Base-by-base conservation (phyloP, 1,140 invertebrate genomes). In the Monomorium pharaonis region DNA sequence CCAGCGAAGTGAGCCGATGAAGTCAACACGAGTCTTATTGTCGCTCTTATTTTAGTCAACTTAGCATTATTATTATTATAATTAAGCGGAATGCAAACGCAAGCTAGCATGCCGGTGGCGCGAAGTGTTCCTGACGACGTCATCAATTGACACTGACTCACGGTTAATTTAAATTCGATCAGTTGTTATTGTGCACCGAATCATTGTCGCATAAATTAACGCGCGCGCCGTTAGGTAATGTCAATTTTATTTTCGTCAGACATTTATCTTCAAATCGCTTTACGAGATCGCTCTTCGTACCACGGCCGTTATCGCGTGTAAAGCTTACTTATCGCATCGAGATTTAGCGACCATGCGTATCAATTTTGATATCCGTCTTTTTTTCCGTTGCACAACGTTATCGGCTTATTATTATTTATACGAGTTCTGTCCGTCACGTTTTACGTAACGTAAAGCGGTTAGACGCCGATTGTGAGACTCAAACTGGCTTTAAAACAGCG, bases 51-150 rank as follows among this genome's bases (percentile, higher is more conserved):
- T 88, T 58, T 56, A 78, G 58, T 62, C 60, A 62, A 67, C 18
- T 27, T 78, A 56, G 74, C 33, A 6, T 56, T 81, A 76, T 63
- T 80, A 69, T 77, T 62, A 70, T 86, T 86, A 74, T 88, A 88
- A 89, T 88, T 85, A 80, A 85, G 9, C 47, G 27, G 47, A 69
- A 85, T 62, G 16, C 72, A 49, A 60, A 78, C 5, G 67, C 24
- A 54, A 27, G 16, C 27, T 10, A 44, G 24, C 21, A 42, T 54
- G 47, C 21, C 77, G n/a, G 24, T 3, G 37, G 30, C 3, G 44
- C 21, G 24, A 3, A 33, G 1, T 51, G 21, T 51, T 24, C 0
- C 14, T 49, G 33, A 51, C 6, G 18, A 49, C n/a, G 51, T 47
- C 37, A 44, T 58, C 58, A 44, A 74, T 58, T 27, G 21, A 18